Evolutionary conservation across 1,140 invertebrate genomes (phyloP).

Genomic region (Gryon sp.): DNA sequence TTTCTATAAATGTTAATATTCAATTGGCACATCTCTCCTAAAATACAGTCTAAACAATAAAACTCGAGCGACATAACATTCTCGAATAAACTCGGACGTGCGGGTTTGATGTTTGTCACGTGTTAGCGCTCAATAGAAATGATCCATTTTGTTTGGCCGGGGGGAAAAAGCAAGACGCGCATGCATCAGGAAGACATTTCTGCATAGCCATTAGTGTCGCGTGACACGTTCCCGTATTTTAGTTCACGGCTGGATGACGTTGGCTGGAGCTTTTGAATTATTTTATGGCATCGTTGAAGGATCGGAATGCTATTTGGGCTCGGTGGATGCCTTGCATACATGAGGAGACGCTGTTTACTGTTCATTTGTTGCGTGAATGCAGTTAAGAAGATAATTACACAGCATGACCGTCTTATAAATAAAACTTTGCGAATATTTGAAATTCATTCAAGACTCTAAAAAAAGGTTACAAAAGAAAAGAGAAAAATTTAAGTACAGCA

Average conservation of each 20-base stretch:
- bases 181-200: background rate
- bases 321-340: too few relatives aligned
- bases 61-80: too few relatives aligned
- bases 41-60: too few relatives aligned
- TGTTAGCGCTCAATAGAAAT: too few relatives aligned
- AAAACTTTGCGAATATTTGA: background rate
- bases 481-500: too few relatives aligned
- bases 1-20: too few relatives aligned
- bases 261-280: background rate
- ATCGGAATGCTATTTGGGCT: background rate
- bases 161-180: background rate
- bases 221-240: constrained; percentile 13
- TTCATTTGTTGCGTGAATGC: background rate
- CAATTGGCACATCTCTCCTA: too few relatives aligned
- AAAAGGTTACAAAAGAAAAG: too few relatives aligned
- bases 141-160: too few relatives aligned
- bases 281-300: constrained; percentile 1
- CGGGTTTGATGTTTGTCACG: too few relatives aligned
- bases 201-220: constrained; percentile 11
- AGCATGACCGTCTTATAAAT: background rate
- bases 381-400: background rate
- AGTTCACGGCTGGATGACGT: background rate
- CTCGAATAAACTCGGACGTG: too few relatives aligned
- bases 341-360: background rate
- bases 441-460: too few relatives aligned